Conservation (phyloP, 2,888 invertebrate genomes). For the Liposcelis brunnea region DNA sequence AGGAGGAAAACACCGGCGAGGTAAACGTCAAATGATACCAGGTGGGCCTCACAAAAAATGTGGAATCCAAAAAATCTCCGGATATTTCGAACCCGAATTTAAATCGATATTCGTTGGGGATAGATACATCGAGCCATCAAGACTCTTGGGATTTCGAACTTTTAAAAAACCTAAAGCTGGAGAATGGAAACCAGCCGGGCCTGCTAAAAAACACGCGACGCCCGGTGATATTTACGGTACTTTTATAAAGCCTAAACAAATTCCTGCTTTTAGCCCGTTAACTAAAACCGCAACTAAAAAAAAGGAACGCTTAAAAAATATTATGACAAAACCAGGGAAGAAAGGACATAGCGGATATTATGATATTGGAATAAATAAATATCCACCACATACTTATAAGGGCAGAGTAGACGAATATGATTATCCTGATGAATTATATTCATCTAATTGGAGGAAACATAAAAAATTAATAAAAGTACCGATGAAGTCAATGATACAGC, state of each 20-base stretch:
- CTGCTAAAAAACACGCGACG: not conserved
- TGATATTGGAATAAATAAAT: conserved; percentile 31
- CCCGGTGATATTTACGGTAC: conserved; percentile 4
- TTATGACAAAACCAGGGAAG: conserved; percentile 25
- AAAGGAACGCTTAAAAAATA: conserved; percentile 18
- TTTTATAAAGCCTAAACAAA: not conserved
- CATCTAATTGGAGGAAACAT: too few relatives aligned
- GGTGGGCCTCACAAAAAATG: too few relatives aligned
- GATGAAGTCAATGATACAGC: conserved; percentile 20
- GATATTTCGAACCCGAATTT: conserved; percentile 1
- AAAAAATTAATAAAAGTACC: conserved; percentile 15
- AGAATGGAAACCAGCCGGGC: not conserved
- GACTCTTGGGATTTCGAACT: too few relatives aligned
- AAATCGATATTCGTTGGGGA: not conserved
- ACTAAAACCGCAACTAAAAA: conserved; percentile 2
- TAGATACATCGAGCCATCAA: not conserved
- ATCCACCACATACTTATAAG: conserved; percentile 22
- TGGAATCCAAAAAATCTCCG: not conserved
- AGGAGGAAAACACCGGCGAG: too few relatives aligned
- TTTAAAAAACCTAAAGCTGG: not conserved
- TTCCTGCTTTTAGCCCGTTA: conserved; percentile 18
- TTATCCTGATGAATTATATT: not conserved
- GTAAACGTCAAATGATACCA: too few relatives aligned
- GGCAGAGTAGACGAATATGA: not conserved
- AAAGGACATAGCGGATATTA: conserved; percentile 34